Conservation (phyloP, 2,797 vertebrate genomes). For the Chaetophractus vellerosus region DNA sequence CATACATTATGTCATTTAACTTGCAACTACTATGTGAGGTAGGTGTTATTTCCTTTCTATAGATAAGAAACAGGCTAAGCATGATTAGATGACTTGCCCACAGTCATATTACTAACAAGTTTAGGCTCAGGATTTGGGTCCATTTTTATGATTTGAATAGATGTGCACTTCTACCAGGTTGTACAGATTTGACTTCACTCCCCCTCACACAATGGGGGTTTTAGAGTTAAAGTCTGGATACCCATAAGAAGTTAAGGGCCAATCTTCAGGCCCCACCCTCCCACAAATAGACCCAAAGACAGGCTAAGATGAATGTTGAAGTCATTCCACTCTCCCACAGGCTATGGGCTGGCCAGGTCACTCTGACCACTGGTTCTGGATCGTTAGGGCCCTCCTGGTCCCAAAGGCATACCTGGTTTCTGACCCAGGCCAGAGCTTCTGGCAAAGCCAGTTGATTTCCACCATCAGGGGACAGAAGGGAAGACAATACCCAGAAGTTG, state of each 20-base stretch:
- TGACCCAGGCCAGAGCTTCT: neutral
- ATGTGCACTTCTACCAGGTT: neutral
- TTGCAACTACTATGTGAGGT: neutral
- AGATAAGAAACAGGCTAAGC: constrained; percentile 8
- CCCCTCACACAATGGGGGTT: neutral
- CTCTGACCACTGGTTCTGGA: neutral
- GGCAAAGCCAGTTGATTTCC: neutral
- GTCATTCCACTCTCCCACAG: neutral
- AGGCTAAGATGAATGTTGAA: neutral
- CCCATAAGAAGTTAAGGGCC: neutral
- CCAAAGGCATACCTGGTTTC: neutral
- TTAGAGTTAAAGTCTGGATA: neutral
- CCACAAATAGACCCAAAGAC: neutral
- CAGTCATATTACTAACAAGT: neutral
- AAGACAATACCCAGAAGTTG: neutral
- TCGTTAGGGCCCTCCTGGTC: neutral
- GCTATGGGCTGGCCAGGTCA: accelerated
- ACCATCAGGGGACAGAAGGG: accelerated
- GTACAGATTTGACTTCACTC: neutral
- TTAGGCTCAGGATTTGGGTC: neutral
- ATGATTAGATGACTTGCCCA: neutral
- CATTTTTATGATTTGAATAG: neutral
- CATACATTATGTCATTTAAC: neutral
- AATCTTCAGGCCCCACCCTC: neutral
- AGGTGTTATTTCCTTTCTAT: neutral